Evolutionary conservation across 2,797 vertebrate species (phyloP).

Genomic region (Xerus rutilus): DNA sequence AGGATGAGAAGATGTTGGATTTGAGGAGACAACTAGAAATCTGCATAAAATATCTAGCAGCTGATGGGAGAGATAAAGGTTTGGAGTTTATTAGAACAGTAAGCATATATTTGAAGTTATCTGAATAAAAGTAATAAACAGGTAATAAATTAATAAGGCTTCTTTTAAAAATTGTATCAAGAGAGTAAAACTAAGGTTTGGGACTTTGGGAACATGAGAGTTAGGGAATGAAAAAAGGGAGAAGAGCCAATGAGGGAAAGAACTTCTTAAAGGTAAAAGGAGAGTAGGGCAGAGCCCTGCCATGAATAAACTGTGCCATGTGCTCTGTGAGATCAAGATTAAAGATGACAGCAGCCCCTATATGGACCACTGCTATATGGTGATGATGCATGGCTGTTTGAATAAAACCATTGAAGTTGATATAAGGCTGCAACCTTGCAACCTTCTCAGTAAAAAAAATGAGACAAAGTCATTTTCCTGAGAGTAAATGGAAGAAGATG

Average conservation of each 20-base stretch:
- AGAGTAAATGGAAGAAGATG: background rate
- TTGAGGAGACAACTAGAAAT: slow-evolving; percentile 13
- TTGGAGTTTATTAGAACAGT: background rate
- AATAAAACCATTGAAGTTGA: background rate
- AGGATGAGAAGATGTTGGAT: background rate
- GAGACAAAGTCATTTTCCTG: background rate
- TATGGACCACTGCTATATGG: background rate
- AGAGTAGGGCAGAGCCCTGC: background rate
- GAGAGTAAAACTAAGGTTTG: background rate
- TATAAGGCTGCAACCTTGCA: background rate
- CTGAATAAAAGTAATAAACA: background rate
- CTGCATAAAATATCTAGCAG: background rate
- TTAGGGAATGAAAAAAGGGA: background rate
- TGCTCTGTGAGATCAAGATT: background rate
- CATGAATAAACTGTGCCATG: background rate
- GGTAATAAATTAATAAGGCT: background rate
- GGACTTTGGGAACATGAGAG: background rate
- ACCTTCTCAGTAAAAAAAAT: background rate
- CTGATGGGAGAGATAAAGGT: background rate
- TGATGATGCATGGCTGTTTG: background rate
- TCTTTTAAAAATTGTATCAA: background rate
- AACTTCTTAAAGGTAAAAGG: background rate
- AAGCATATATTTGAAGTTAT: background rate
- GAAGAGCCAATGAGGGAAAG: background rate
- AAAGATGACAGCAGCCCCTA: background rate